Conservation (phyloP, 1,140 invertebrate genomes). For the Cyrtorhinus lividipennis region DNA sequence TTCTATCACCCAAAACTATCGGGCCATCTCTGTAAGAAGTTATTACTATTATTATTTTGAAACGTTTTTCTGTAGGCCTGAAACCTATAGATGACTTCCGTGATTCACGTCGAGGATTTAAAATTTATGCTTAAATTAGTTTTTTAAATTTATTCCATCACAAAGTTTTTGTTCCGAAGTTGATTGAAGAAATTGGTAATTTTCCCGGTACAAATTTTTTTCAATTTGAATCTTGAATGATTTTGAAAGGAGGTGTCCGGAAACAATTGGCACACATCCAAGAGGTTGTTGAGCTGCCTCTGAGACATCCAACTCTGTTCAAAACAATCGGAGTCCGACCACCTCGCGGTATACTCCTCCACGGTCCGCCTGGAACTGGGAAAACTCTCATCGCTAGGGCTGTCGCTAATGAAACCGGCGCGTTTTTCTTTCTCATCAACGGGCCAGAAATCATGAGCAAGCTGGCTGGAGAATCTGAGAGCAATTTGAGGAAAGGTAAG, state of each 20-base stretch:
- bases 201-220: too few species aligned
- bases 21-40: too few species aligned
- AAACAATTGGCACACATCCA: slow-evolving; percentile 99
- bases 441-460: slow-evolving; percentile 99
- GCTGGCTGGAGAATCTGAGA: slow-evolving; percentile 95
- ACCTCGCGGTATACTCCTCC: slow-evolving; percentile 89
- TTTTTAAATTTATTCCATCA: too few species aligned
- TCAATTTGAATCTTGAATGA: too few species aligned
- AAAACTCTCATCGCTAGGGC: slow-evolving; percentile 97
- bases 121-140: too few species aligned
- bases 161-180: too few species aligned
- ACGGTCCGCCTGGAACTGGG: slow-evolving; percentile 90
- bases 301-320: slow-evolving; percentile 95
- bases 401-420: slow-evolving; percentile 98
- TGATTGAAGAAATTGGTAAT: too few species aligned
- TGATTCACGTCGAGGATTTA: too few species aligned
- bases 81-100: too few species aligned
- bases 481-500: slow-evolving; percentile 68
- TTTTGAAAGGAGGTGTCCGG: slow-evolving; percentile 84
- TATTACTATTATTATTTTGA: too few species aligned
- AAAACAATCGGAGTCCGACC: slow-evolving; percentile 93
- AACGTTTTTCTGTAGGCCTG: too few species aligned
- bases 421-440: slow-evolving; percentile 99
- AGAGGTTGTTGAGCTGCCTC: slow-evolving; percentile 98
- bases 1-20: too few species aligned